A percentile compares a stretch with the other conserved stretches of the same genome.
phyloP scores from a whole-genome alignment of 2,797 vertebrate genomes.

The Lophius americanus region DNA sequence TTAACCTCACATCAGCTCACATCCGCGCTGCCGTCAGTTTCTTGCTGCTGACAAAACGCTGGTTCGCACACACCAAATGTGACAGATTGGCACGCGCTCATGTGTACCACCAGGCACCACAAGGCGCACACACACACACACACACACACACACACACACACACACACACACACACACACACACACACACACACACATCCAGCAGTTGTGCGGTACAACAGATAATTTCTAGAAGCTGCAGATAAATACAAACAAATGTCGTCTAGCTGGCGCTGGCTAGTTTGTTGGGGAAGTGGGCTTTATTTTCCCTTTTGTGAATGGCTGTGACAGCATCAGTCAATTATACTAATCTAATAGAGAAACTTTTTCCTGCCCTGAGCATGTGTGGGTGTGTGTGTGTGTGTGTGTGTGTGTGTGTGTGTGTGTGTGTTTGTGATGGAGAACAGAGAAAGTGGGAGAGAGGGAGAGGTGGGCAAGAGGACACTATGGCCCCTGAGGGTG shows the following conservation, averaged over 20 bases:
- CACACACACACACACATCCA: slow-evolving; percentile 14
- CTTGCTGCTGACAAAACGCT: slow-evolving; percentile 66
- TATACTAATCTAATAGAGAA: slow-evolving; percentile 85
- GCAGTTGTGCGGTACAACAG: slow-evolving; percentile 36
- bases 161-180: slow-evolving; percentile 23
- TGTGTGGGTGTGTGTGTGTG: slow-evolving; percentile 33
- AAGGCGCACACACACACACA: slow-evolving; percentile 21
- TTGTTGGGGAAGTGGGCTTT: slow-evolving; percentile 69
- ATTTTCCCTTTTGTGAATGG: slow-evolving; percentile 74
- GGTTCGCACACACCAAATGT: slow-evolving; percentile 32
- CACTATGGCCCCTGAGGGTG: slow-evolving; percentile 78
- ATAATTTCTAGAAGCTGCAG: slow-evolving; percentile 20
- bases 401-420: slow-evolving; percentile 35
- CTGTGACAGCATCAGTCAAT: slow-evolving; percentile 84
- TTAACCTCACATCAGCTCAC: slow-evolving; percentile 84
- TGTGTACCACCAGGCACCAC: slow-evolving; percentile 24
- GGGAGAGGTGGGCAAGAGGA: slow-evolving; percentile 82
- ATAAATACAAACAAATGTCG: slow-evolving; percentile 68
- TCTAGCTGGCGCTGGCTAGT: slow-evolving; percentile 40
- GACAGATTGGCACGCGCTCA: slow-evolving; percentile 35
- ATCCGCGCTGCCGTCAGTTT: slow-evolving; percentile 77
- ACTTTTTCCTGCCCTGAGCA: slow-evolving; percentile 81
- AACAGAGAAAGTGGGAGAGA: slow-evolving; percentile 54
- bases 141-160: slow-evolving; percentile 20
- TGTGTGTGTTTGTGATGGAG: slow-evolving; percentile 34